These are phyloP conservation scores for Drosophila atripex DNA, from an alignment of 2,888 invertebrate genomes.

Conservation along the genomic window DNA sequence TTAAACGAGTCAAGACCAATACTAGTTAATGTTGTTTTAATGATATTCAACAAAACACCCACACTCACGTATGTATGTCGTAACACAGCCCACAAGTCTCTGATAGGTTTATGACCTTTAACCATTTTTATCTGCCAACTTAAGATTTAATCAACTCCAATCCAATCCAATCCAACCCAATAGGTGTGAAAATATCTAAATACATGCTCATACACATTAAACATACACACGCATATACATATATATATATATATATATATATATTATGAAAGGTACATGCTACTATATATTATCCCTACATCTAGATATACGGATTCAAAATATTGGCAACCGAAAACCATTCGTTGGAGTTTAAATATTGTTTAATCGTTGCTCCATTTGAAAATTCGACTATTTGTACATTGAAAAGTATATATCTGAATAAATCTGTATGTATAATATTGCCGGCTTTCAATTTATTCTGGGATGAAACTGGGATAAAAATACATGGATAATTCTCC, in stretches of 20 bases:
- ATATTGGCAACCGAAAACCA: constrained; percentile 13
- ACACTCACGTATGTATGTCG: not conserved
- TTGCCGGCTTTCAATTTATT: constrained; percentile 29
- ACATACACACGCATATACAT: constrained; percentile 11
- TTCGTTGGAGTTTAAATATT: constrained; percentile 28
- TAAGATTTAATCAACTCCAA: constrained; percentile 11
- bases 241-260: constrained; percentile 25
- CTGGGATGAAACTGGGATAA: not conserved
- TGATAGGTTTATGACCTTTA: constrained; percentile 11
- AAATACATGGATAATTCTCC: no score
- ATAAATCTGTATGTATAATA: constrained; percentile 66
- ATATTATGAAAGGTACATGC: constrained; percentile 16
- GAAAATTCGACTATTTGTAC: constrained; percentile 51
- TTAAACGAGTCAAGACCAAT: constrained; percentile 16
- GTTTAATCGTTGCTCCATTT: constrained; percentile 19
- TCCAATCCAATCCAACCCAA: constrained; percentile 9
- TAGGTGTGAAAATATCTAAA: constrained; percentile 22
- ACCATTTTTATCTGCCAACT: constrained; percentile 1
- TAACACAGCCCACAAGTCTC: constrained; percentile 3
- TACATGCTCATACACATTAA: constrained; percentile 15
- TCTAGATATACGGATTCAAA: constrained; percentile 16
- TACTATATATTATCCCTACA: constrained; percentile 21
- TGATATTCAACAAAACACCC: not conserved
- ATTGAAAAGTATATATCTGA: constrained; percentile 41
- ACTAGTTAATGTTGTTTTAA: constrained; percentile 20